These are phyloP conservation scores for Gasterosteus aculeatus DNA, from an alignment of 2,113 vertebrate genomes.

Conservation along the genomic window DNA sequence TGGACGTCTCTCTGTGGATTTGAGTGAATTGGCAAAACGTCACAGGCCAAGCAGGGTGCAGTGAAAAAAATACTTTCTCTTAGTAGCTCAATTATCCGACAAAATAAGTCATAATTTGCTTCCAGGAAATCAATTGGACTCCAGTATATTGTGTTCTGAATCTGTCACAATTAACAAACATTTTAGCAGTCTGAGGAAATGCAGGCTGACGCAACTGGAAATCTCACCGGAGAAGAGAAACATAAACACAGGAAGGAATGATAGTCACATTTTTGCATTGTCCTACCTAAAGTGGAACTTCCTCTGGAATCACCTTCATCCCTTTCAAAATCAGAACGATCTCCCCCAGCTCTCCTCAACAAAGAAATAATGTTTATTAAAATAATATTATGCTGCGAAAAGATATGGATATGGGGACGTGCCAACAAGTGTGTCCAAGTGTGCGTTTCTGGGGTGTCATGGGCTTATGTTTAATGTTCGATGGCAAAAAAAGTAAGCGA, in stretches of 20 bases:
- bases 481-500: constrained; percentile 10
- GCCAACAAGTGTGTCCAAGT: constrained; percentile 12
- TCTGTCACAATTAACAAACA: neutral
- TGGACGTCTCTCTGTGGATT: neutral
- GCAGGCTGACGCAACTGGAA: neutral
- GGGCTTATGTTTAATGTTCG: constrained; percentile 41
- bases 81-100: constrained; percentile 61
- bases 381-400: constrained; percentile 34
- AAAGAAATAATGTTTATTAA: constrained; percentile 42
- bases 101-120: constrained; percentile 43
- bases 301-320: constrained; percentile 19
- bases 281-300: constrained; percentile 18
- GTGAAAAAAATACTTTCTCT: constrained; percentile 35
- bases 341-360: constrained; percentile 30
- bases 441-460: constrained; percentile 8
- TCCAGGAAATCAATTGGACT: constrained; percentile 56
- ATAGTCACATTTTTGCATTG: neutral
- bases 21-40: neutral
- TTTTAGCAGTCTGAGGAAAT: constrained; percentile 3
- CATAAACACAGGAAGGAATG: constrained; percentile 5
- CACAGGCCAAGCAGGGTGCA: constrained; percentile 5
- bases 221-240: constrained; percentile 6
- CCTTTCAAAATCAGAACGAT: constrained; percentile 25
- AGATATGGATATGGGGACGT: constrained; percentile 26
- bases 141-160: constrained; percentile 42